Evolutionary conservation across 2,797 vertebrate species (phyloP).

Genomic region (Poecilia velifera): DNA sequence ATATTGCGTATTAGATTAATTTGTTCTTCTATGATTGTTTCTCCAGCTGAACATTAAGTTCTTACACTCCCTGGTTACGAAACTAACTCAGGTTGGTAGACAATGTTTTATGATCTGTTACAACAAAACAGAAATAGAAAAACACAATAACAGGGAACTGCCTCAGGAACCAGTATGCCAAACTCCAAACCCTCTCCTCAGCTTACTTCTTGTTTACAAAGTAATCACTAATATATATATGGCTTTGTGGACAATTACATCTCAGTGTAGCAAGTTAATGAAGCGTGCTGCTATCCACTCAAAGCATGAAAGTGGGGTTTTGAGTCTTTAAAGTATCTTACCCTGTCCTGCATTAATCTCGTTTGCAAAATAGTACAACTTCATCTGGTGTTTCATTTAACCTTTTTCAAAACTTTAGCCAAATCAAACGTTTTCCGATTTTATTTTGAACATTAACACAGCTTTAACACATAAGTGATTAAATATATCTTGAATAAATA

Average conservation of each 20-base stretch:
- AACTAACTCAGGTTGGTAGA: neutral
- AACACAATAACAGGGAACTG: neutral
- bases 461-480: neutral
- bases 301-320: neutral
- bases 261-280: conserved; percentile 4
- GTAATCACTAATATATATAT: conserved; percentile 1
- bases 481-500: neutral
- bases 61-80: neutral
- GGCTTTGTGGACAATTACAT: conserved; percentile 1
- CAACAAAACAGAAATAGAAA: neutral
- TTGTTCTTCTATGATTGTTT: neutral
- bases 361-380: neutral
- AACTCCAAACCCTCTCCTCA: neutral
- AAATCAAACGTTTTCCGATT: neutral
- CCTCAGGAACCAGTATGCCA: neutral
- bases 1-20: neutral
- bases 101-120: neutral
- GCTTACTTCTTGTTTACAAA: neutral
- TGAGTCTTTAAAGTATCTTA: neutral
- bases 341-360: neutral
- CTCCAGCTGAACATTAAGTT: neutral
- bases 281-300: neutral
- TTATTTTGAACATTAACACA: neutral
- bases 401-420: neutral
- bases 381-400: neutral